Conservation (phyloP, 2,888 invertebrate genomes). For the Polymixis flavicincta region DNA sequence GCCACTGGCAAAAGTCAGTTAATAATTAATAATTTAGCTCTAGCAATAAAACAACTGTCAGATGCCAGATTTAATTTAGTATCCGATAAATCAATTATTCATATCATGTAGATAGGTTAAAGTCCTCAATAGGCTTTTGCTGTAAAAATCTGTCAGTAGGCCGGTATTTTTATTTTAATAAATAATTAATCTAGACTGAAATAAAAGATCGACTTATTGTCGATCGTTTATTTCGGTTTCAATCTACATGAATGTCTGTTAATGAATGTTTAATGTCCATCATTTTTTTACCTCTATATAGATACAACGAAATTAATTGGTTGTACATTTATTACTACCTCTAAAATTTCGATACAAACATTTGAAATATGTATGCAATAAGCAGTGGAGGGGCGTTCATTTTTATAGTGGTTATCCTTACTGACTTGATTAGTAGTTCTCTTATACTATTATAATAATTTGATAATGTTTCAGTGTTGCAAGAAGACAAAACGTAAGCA, state of each 20-base stretch:
- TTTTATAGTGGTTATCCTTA: no score
- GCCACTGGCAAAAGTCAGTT: not conserved
- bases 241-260: not conserved
- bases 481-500: constrained; percentile 23
- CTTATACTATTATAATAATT: constrained; percentile 20
- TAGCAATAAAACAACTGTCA: constrained; percentile 6
- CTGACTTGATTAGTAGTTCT: no score
- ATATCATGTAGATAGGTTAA: not conserved
- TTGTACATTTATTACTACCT: no score
- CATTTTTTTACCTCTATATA: not conserved
- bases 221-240: constrained; percentile 14
- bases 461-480: constrained; percentile 33
- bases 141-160: constrained; percentile 1
- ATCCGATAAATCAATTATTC: constrained; percentile 30
- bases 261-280: constrained; percentile 6
- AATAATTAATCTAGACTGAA: constrained; percentile 13
- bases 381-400: no score
- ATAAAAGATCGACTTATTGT: not conserved
- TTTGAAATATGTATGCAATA: not conserved
- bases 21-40: not conserved
- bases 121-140: not conserved
- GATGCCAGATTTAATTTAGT: constrained; percentile 4
- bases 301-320: not conserved
- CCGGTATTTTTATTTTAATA: constrained; percentile 23
- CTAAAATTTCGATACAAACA: no score